Evolutionary conservation across 1,140 invertebrate genomes (phyloP), one percentile per base, ranked within the genome.

Genomic region (Caenorhabditis remanei): DNA sequence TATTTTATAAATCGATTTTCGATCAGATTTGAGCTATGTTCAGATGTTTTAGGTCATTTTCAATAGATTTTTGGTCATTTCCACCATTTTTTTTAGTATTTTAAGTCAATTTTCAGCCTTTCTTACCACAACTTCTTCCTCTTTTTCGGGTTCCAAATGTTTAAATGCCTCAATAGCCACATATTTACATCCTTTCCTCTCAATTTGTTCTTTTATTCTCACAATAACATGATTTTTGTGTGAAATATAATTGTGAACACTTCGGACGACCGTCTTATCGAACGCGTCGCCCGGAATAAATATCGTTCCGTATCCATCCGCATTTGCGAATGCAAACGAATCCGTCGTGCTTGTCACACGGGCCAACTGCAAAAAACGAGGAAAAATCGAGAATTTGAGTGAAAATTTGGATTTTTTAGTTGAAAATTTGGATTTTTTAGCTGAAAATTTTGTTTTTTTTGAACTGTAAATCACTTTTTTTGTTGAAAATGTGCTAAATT

Each of bases 281-380:
- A 79, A 79, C 7, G 71, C 71, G 71, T 79, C 71, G n/a, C 71
- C 71, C 46, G 71, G 71, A 9, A 79, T 41, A 46, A 79, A 79
- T 13, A 79, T 50, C 1, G 71, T 79, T 7, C 71, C 71, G 11
- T 67, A 21, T 21, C 4, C n/a, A 8, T 79, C 46, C 21, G 13
- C 24, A 11, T 11, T 13, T 0, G 46, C 71, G 19, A 79, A 79
- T 7, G 71, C 71, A n/a, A 53, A 79, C 4, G 46, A 24, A 5
- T 71, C 67, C 13, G 14, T 19, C 4, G 71, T 11, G n/a, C 71
- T 75, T 2, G 67, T 75, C 43, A 75, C 71, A 7, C 9, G 13
- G 2, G 46, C 71, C 3, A 24, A 16, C 71, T 79, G 71, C 11
- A 79, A 79, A 58, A 19, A n/a, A 16, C 9, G 55, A 1, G 8